Conservation (phyloP, 2,113 vertebrate species). For the Channa argus region DNA sequence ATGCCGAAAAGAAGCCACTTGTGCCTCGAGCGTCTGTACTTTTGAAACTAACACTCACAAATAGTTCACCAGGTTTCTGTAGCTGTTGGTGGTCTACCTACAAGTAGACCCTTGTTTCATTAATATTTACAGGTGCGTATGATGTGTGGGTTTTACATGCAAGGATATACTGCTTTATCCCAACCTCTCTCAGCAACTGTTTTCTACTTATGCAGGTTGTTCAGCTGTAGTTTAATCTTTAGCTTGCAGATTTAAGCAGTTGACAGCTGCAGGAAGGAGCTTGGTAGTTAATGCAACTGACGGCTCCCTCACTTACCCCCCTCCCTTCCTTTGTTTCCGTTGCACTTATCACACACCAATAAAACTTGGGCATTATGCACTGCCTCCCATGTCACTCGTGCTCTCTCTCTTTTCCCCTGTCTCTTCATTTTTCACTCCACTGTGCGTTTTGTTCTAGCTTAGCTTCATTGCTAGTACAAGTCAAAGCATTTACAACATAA, state of each 20-base stretch:
- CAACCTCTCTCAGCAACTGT: no score
- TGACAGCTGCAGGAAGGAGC: conserved; percentile 19
- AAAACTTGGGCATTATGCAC: conserved; percentile 65
- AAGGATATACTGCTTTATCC: background rate
- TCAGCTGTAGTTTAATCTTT: conserved; percentile 19
- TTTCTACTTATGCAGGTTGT: conserved; percentile 14
- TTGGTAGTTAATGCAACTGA: conserved; percentile 23
- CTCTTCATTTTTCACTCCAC: conserved; percentile 52
- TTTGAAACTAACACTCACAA: conserved; percentile 15
- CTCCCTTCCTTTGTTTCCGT: conserved; percentile 28
- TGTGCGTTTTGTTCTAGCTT: conserved; percentile 54
- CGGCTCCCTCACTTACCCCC: conserved; percentile 23
- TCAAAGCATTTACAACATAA: conserved; percentile 65
- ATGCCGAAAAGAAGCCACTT: conserved; percentile 33
- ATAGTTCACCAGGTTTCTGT: conserved; percentile 9
- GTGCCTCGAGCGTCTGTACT: conserved; percentile 9
- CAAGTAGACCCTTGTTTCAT: conserved; percentile 25
- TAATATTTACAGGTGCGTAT: conserved; percentile 68
- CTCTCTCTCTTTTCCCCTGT: background rate
- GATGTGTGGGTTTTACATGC: conserved; percentile 23
- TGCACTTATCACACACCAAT: conserved; percentile 64
- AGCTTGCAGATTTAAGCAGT: conserved; percentile 14
- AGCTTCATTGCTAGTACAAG: conserved; percentile 42
- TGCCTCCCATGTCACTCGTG: conserved; percentile 32
- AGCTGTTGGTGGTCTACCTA: conserved; percentile 66